Evolutionary conservation across 2,888 invertebrate species (phyloP).

Genomic region (Melitaea athalia): DNA sequence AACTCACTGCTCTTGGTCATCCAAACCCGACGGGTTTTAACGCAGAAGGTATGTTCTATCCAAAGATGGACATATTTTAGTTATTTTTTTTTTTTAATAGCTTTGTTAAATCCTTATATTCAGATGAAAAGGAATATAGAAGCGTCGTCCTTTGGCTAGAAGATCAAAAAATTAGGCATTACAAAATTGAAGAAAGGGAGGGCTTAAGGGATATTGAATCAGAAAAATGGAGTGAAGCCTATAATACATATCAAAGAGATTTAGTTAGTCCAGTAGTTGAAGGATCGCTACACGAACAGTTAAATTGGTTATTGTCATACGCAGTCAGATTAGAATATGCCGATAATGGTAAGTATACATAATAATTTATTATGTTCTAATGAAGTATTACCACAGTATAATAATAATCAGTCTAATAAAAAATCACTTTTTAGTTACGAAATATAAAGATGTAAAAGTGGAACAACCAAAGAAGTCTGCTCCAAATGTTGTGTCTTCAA

Average conservation of each 20-base stretch:
- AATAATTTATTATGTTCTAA: no score
- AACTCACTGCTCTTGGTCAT: conserved; percentile 90
- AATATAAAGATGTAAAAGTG: conserved; percentile 86
- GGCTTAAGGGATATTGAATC: conserved; percentile 86
- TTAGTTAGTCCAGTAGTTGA: conserved; percentile 87
- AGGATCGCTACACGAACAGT: conserved; percentile 84
- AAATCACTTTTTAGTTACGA: conserved; percentile 79
- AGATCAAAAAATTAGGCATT: conserved; percentile 95
- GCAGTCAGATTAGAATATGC: conserved; percentile 92
- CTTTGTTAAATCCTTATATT: conserved; percentile 44
- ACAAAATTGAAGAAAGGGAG: conserved; percentile 90
- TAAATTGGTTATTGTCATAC: conserved; percentile 93
- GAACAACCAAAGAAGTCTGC: conserved; percentile 83
- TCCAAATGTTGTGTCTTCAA: conserved; percentile 89
- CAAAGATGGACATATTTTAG: neutral
- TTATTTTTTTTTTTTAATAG: neutral
- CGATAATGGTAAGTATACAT: conserved; percentile 84
- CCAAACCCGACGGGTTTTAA: conserved; percentile 87
- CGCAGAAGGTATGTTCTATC: conserved; percentile 82
- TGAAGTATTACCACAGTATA: neutral
- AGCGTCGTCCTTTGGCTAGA: conserved; percentile 95
- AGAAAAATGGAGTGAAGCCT: conserved; percentile 87
- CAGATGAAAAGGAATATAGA: conserved; percentile 91
- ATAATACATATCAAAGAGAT: conserved; percentile 88
- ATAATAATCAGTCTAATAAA: neutral